These are phyloP conservation scores for Lanistes nyassanus DNA, from an alignment of 1,140 invertebrate genomes.

Conservation along the genomic window DNA sequence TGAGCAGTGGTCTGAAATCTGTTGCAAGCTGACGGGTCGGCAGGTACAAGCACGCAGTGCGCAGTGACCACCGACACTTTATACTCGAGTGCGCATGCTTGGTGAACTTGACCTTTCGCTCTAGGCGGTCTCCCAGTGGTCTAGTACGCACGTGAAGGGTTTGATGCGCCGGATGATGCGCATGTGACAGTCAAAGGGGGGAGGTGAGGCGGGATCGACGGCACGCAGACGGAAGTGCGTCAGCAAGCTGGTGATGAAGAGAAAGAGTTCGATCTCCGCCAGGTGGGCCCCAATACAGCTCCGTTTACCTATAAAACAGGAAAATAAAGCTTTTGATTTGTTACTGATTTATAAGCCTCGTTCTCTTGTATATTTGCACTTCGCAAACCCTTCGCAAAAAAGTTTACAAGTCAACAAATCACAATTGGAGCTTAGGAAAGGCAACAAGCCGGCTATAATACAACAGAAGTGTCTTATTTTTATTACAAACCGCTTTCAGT, in stretches of 20 bases:
- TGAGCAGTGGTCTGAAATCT: too few species aligned
- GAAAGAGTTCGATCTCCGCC: constrained; percentile 32
- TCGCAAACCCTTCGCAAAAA: too few species aligned
- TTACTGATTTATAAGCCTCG: too few species aligned
- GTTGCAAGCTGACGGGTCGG: too few species aligned
- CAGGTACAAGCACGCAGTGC: too few species aligned
- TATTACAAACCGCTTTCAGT: too few species aligned
- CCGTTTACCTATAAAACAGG: constrained; percentile 27
- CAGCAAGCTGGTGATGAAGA: constrained; percentile 28
- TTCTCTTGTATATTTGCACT: too few species aligned
- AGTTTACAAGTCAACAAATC: too few species aligned
- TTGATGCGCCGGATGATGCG: constrained; percentile 31
- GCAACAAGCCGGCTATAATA: too few species aligned
- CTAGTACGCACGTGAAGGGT: constrained; percentile 29
- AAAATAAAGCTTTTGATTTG: not conserved
- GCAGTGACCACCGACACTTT: too few species aligned
- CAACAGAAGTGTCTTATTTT: too few species aligned
- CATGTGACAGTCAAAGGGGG: constrained; percentile 30
- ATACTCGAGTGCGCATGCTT: not conserved
- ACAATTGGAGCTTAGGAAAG: too few species aligned
- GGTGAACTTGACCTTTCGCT: not conserved
- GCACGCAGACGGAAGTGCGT: constrained; percentile 18
- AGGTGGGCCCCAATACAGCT: constrained; percentile 33
- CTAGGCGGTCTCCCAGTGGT: constrained; percentile 1
- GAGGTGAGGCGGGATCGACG: constrained; percentile 5